Conservation (phyloP, 2,888 invertebrate species). For the Eulithis prunata region DNA sequence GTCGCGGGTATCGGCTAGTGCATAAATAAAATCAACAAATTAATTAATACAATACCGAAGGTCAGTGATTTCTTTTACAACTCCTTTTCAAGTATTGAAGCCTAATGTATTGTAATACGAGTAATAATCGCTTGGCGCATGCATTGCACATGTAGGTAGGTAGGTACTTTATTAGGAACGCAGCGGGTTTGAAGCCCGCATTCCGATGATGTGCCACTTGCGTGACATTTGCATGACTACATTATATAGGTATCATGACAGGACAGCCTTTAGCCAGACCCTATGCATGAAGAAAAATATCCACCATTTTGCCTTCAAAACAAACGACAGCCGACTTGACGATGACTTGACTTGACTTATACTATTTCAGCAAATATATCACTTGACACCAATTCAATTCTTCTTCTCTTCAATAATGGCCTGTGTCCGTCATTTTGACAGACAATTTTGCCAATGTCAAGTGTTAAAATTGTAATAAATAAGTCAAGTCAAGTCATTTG, state of each 20-base stretch:
- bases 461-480: too few relatives aligned
- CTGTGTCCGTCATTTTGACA: too few relatives aligned
- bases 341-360: too few relatives aligned
- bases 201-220: conserved; percentile 68
- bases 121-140: conserved; percentile 39
- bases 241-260: not conserved
- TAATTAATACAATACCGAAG: conserved; percentile 35
- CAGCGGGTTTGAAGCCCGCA: conserved; percentile 53
- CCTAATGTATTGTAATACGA: conserved; percentile 39
- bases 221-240: conserved; percentile 64
- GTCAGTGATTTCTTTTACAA: conserved; percentile 58
- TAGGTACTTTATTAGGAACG: conserved; percentile 32
- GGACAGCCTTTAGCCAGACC: not conserved
- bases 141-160: conserved; percentile 10
- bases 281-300: too few relatives aligned
- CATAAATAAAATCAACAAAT: conserved; percentile 26
- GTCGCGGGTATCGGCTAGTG: not conserved
- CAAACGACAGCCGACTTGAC: too few relatives aligned
- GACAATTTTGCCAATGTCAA: too few relatives aligned
- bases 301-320: too few relatives aligned
- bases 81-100: conserved; percentile 35
- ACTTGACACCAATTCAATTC: too few relatives aligned
- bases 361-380: too few relatives aligned
- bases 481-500: too few relatives aligned
- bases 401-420: too few relatives aligned